Evolutionary conservation across 2,888 invertebrate genomes (phyloP).

Genomic region (Schrankia costaestrigalis): DNA sequence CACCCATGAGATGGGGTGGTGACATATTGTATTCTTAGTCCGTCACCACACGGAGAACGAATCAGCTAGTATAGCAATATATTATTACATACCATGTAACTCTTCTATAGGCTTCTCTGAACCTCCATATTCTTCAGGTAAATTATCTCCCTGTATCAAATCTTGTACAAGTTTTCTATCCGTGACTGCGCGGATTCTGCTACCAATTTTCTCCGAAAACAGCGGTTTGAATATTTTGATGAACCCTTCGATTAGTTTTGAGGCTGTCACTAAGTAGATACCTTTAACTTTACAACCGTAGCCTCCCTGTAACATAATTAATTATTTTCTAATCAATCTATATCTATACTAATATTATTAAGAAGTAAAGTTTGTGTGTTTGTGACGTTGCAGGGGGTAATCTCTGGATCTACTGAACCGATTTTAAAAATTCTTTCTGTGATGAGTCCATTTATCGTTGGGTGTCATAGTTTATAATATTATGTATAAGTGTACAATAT

Average conservation of each 20-base stretch:
- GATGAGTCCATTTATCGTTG: neutral
- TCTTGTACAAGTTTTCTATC: neutral
- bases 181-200: slow-evolving; percentile 1
- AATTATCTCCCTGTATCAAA: neutral
- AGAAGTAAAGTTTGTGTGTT: too few species aligned
- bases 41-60: too few species aligned
- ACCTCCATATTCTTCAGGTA: slow-evolving; percentile 2
- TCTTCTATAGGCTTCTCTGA: neutral
- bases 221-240: neutral
- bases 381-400: too few species aligned
- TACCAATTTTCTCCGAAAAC: neutral
- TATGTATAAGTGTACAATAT: neutral
- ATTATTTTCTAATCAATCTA: too few species aligned
- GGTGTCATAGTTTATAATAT: neutral
- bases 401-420: too few species aligned
- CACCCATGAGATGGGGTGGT: too few species aligned
- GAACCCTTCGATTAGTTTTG: neutral
- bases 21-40: too few species aligned
- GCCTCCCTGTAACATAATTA: slow-evolving; percentile 1
- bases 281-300: slow-evolving; percentile 5
- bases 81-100: neutral
- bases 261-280: neutral
- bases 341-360: neutral
- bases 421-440: too few species aligned
- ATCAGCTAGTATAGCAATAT: neutral